Evolutionary conservation across 1,140 invertebrate genomes (phyloP), one percentile per base, ranked within the genome.

Genomic region (Gonatopus flavifemur): DNA sequence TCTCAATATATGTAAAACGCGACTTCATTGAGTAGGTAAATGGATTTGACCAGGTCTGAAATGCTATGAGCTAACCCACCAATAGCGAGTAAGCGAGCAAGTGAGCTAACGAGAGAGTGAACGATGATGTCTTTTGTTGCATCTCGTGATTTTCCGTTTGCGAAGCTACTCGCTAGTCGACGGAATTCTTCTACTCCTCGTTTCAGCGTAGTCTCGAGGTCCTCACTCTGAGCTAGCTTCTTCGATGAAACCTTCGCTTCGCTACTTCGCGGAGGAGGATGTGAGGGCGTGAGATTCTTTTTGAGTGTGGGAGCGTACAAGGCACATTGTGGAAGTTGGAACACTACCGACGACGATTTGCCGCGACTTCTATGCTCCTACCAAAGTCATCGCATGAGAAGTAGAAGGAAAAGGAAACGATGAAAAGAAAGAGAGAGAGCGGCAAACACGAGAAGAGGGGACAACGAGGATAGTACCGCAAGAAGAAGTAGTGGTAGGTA

Each of bases 221-320:
- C 55, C 55, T 58, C 37, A n/a, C n/a, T n/a, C n/a, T n/a, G n/a
- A n/a, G n/a, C n/a, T n/a, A n/a, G n/a, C n/a, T n/a, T n/a, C n/a
- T n/a, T n/a, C n/a, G n/a, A n/a, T n/a, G n/a, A 28, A 12, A 7
- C 6, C 12, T 28, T 28, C 12, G 6, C 25, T 22, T 24, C 21
- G 44, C 42, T 45, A 41, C 50, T 40, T 53, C 59, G 65, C 42
- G 59, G 57, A 70, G 69, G 66, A 75, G 76, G 74, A 77, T 76
- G 74, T 70, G 74, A 77, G 76, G 76, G 76, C 76, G 76, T 78
- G 76, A 78, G 76, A 78, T 64, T 69, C 64, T 58, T n/a, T n/a
- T 50, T 57, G 76, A 78, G 71, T 78, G 76, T 78, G 76, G 76
- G 76, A 78, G 76, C 75, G 74, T 77, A 75, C 76, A 73, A 75